Evolutionary conservation across 2,797 vertebrate species (phyloP).

Genomic region (Chelonia mydas): DNA sequence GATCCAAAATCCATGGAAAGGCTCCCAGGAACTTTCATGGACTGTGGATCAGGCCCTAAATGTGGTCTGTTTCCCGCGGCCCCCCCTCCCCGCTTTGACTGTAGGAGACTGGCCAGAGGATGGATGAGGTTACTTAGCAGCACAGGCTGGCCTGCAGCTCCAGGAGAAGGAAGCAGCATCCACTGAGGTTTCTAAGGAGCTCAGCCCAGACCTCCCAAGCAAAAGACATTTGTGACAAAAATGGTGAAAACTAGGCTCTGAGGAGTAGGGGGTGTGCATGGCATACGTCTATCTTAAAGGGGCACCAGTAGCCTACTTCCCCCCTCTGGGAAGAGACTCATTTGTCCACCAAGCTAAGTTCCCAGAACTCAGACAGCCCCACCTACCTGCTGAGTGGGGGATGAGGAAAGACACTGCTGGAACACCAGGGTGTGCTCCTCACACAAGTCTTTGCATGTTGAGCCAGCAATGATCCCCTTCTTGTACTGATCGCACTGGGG

Average conservation of each 20-base stretch:
- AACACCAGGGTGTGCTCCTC: slow-evolving; percentile 88
- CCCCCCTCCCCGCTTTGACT: too few species aligned
- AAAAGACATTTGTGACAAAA: background rate
- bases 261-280: background rate
- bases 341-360: background rate
- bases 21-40: background rate
- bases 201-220: background rate
- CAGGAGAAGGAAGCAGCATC: background rate
- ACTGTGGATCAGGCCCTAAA: background rate
- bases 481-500: slow-evolving; percentile 95
- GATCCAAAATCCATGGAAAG: background rate
- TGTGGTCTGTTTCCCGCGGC: too few species aligned
- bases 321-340: rapidly evolving
- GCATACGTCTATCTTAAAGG: background rate
- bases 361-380: background rate
- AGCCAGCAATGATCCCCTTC: slow-evolving; percentile 95
- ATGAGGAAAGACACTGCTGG: slow-evolving; percentile 92
- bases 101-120: background rate
- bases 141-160: background rate
- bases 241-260: background rate
- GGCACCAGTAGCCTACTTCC: background rate
- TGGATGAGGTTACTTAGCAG: background rate
- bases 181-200: background rate
- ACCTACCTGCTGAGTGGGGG: slow-evolving; percentile 89
- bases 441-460: slow-evolving; percentile 92